phyloP scores from a whole-genome alignment of 2,888 invertebrate species.

The Caenorhabditis zanzibari region DNA sequence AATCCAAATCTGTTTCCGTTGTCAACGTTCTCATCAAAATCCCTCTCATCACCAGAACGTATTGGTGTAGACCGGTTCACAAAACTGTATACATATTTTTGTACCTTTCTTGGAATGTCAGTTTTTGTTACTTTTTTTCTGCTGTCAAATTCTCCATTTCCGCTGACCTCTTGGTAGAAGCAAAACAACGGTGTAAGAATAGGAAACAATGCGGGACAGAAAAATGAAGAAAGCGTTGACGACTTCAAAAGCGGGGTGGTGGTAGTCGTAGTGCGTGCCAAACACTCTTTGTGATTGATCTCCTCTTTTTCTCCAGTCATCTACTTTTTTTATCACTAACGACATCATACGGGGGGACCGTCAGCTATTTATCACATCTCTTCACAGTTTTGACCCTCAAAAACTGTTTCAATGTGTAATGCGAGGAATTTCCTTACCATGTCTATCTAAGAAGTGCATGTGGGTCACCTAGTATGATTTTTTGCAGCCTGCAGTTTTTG shows the following conservation, averaged over 20 bases:
- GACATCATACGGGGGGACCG: slow-evolving; percentile 23
- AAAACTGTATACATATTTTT: slow-evolving; percentile 1
- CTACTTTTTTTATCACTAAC: slow-evolving; percentile 46
- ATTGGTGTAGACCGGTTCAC: slow-evolving; percentile 27
- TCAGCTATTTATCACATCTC: slow-evolving; percentile 38
- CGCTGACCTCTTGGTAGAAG: slow-evolving; percentile 10
- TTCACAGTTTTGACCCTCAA: slow-evolving; percentile 36
- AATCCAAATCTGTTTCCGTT: slow-evolving; percentile 29
- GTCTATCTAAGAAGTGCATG: no score
- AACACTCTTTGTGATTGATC: slow-evolving; percentile 60
- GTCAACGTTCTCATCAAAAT: slow-evolving; percentile 42
- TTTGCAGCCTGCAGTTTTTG: no score
- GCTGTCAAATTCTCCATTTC: background rate
- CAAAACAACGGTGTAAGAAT: slow-evolving; percentile 1
- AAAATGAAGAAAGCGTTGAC: slow-evolving; percentile 7
- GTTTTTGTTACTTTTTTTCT: slow-evolving; percentile 1
- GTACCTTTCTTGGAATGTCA: background rate
- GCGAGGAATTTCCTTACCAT: slow-evolving; percentile 1
- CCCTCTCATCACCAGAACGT: background rate
- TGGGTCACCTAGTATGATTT: no score
- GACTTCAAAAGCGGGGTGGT: slow-evolving; percentile 21
- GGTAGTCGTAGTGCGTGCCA: slow-evolving; percentile 55
- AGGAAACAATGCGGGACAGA: slow-evolving; percentile 29
- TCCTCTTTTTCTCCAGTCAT: slow-evolving; percentile 33
- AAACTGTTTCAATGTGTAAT: slow-evolving; percentile 26